phyloP scores from a whole-genome alignment of 2,113 vertebrate genomes.

The Phasianus colchicus region DNA sequence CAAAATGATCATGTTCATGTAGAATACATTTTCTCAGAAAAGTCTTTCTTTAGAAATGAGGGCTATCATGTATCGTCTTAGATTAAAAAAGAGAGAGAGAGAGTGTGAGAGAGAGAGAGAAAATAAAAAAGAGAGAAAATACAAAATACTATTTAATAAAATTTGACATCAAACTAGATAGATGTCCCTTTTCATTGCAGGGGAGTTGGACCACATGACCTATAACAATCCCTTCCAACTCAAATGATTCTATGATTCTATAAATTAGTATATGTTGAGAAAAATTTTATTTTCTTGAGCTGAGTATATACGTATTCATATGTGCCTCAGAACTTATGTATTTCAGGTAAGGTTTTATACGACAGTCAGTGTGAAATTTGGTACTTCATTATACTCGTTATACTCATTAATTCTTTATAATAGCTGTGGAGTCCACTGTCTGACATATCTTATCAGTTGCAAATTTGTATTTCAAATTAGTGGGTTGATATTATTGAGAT shows the following conservation, averaged over 20 bases:
- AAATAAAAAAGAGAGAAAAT: neutral
- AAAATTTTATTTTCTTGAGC: neutral
- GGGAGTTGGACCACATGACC: no score
- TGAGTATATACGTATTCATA: neutral
- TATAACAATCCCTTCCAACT: no score
- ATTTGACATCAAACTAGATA: neutral
- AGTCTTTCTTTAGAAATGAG: neutral
- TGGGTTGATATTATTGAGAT: neutral
- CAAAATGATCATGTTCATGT: neutral
- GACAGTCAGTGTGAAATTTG: neutral
- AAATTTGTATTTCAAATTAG: neutral
- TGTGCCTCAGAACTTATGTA: neutral
- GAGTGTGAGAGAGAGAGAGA: no score
- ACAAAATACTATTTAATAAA: rapidly evolving
- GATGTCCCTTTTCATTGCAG: neutral
- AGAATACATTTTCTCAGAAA: neutral
- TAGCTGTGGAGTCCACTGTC: neutral
- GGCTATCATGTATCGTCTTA: neutral
- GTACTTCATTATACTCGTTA: neutral
- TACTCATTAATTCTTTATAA: neutral
- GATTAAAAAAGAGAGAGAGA: neutral
- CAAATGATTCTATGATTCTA: no score
- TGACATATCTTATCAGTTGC: neutral
- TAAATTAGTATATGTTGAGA: neutral
- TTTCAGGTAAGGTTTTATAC: neutral